Percentiles rank a stretch among this genome's conserved stretches.
Evolutionary conservation across 2,113 vertebrate species (phyloP).

Genomic region (Notothenia coriiceps): DNA sequence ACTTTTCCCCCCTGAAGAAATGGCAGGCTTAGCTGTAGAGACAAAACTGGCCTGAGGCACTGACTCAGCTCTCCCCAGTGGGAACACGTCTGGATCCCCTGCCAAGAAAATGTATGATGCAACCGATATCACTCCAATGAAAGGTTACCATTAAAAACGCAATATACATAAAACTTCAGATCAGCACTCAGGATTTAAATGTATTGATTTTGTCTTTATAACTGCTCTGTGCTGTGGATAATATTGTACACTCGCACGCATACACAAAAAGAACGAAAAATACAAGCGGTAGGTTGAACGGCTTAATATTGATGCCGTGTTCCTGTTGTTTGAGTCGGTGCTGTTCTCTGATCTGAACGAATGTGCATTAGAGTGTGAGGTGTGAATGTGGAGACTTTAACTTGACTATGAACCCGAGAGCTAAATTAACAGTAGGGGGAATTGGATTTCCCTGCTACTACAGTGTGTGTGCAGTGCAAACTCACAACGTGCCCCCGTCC

Average conservation of each 20-base stretch:
- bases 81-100: conserved; percentile 64
- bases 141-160: conserved; percentile 68
- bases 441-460: conserved; percentile 26
- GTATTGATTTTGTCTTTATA: conserved; percentile 29
- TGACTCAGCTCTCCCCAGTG: conserved; percentile 72
- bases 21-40: conserved; percentile 66
- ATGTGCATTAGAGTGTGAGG: conserved; percentile 47
- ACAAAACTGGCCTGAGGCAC: conserved; percentile 78
- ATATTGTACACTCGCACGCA: not conserved
- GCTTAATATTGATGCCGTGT: conserved; percentile 7
- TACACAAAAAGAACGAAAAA: not conserved
- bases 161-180: conserved; percentile 27
- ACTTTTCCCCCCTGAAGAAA: conserved; percentile 76
- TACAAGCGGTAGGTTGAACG: conserved; percentile 6
- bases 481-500: not conserved
- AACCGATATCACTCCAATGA: conserved; percentile 60
- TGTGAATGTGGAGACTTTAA: conserved; percentile 37
- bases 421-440: conserved; percentile 40
- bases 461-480: conserved; percentile 4
- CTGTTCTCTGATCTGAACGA: conserved; percentile 47
- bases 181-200: conserved; percentile 27
- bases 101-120: conserved; percentile 70
- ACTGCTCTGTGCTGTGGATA: not conserved
- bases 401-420: conserved; percentile 40
- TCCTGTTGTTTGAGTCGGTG: conserved; percentile 35